Percentiles rank a stretch among this genome's conserved stretches.
Conservation (phyloP, 2,888 invertebrate species). For the Pristionchus fissidentatus region DNA sequence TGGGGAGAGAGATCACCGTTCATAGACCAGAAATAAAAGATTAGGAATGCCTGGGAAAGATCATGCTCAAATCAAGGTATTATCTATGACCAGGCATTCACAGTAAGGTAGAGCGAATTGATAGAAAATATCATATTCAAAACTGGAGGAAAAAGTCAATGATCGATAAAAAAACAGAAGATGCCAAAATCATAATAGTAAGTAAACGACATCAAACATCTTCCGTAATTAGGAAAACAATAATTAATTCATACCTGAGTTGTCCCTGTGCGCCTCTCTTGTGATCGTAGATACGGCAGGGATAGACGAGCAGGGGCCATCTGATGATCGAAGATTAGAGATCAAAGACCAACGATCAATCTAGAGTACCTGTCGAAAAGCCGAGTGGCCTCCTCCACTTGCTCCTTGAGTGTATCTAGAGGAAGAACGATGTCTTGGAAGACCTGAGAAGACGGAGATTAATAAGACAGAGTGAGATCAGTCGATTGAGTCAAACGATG, state of each 20-base stretch:
- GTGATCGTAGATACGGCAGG: conserved; percentile 82
- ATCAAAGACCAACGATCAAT: neutral
- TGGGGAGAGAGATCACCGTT: neutral
- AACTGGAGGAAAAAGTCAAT: too few relatives aligned
- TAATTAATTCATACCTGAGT: conserved; percentile 55
- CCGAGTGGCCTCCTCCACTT: conserved; percentile 77
- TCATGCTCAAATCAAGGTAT: too few relatives aligned
- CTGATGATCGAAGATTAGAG: neutral
- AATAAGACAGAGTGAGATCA: too few relatives aligned
- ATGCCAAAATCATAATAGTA: too few relatives aligned
- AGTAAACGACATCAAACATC: too few relatives aligned
- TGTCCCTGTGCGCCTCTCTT: conserved; percentile 77
- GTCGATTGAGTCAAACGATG: too few relatives aligned
- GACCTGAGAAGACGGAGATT: conserved; percentile 76
- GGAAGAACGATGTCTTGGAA: conserved; percentile 85
- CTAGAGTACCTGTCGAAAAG: conserved; percentile 80
- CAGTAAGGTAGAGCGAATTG: too few relatives aligned
- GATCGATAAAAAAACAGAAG: too few relatives aligned
- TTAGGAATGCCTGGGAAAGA: neutral
- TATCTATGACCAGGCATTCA: too few relatives aligned
- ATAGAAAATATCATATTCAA: too few relatives aligned
- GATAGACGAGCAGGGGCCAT: conserved; percentile 83
- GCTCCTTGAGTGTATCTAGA: conserved; percentile 81
- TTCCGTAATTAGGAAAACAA: neutral
- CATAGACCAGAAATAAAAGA: neutral